Conservation (phyloP, 2,888 invertebrate genomes). For the Zelleria hepariella region DNA sequence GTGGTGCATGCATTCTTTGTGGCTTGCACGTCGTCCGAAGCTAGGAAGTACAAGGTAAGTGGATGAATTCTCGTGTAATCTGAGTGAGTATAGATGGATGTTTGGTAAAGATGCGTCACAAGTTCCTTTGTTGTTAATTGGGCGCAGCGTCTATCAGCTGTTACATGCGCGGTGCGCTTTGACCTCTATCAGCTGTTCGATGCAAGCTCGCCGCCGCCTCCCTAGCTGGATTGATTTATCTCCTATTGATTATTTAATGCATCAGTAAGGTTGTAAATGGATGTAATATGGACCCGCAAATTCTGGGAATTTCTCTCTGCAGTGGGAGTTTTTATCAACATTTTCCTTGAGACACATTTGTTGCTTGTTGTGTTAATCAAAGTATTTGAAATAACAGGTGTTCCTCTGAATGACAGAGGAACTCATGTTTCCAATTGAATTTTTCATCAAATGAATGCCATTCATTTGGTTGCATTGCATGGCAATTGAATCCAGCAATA, state of each 20-base stretch:
- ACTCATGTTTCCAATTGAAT: not conserved
- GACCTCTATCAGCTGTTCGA: slow-evolving; percentile 57
- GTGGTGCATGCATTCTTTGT: slow-evolving; percentile 91
- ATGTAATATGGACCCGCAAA: not conserved
- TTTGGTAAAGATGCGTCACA: not conserved
- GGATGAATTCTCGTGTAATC: not conserved
- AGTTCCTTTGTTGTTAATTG: not conserved
- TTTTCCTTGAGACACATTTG: not conserved
- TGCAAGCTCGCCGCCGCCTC: slow-evolving; percentile 1
- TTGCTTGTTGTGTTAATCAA: not conserved
- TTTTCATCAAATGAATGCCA: not conserved
- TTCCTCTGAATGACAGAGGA: not conserved
- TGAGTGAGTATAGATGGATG: not conserved
- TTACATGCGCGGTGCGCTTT: slow-evolving; percentile 54
- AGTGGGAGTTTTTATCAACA: not conserved
- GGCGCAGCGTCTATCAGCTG: slow-evolving; percentile 44
- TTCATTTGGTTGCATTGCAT: not conserved
- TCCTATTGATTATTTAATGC: not conserved
- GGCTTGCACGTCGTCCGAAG: slow-evolving; percentile 83
- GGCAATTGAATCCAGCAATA: not conserved
- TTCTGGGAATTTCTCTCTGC: not conserved
- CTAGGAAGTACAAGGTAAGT: slow-evolving; percentile 85
- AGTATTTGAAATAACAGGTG: not conserved
- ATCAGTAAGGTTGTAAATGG: not conserved
- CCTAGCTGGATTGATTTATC: not conserved